Base-by-base conservation (phyloP, 2,888 invertebrate genomes). In the Mystacides longicornis region DNA sequence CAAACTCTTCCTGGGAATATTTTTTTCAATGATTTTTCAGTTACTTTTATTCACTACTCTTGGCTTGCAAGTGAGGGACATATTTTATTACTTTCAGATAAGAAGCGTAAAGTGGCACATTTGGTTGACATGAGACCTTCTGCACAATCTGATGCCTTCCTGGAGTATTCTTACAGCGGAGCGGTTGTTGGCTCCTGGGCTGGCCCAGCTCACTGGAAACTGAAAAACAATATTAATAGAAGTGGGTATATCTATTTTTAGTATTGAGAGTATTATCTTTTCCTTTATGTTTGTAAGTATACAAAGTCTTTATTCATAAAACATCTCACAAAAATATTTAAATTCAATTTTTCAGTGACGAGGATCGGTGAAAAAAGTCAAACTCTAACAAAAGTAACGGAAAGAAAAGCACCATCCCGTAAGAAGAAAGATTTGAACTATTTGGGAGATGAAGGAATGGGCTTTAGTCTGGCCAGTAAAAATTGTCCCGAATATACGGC, bases 151-250 rank as follows among this genome's bases (percentile, higher is more conserved):
- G 76, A 74, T 64, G 68, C 77, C 31, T 73, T 72, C 14, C 75
- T 83, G 45, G 88, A 89, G 69, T 89, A 88, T 71, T 86, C 86
- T 0, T 88, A 87, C 72, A 72, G 77, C 67, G 70, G 69, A 14
- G 77, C 81, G 69, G 79, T 76, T 67, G 80, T 68, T 65, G 68
- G 69, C 61, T 75, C 83, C 62, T 92, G 91, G 91, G 89, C 88
- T 20, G 92, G 92, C 0, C 91, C 92, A 23, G 75, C 82, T 46
- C 88, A 92, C 71, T 92, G 92, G 92, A 85, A 86, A 64, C 80
- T 87, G 45, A 82, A 79, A 66, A 78, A 77, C 63, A 72, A 64
- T 2, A n/a, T 45, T 11, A 64, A 73, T 64, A 64, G 70, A 63
- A 68, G 72, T 73, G n/a, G n/a, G n/a, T n/a, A n/a, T n/a, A n/a